Evolutionary conservation across 1,140 invertebrate species (phyloP), one percentile per base, ranked within the genome.

Genomic region (Chironomus striatipennis): DNA sequence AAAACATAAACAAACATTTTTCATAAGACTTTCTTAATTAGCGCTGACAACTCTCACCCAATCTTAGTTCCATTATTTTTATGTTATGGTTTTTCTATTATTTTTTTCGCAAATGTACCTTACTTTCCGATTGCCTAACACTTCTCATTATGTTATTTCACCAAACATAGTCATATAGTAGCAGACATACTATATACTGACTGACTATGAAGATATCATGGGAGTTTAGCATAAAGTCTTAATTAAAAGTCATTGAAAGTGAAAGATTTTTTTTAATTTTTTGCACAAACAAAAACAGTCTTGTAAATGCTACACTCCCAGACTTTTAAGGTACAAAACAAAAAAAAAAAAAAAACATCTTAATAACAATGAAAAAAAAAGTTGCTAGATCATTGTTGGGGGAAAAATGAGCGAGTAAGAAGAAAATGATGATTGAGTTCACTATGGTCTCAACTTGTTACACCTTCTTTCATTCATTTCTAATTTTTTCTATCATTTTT

Each of bases 381-480:
- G n/a, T n/a, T 57, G 47, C 10, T n/a, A 57, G 9, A 57, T 57
- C n/a, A 57, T 57, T 57, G 24, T 34, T 34, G 24, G 24, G 1
- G 24, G 24, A 34, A 34, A 57, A 47, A 47, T 47, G 43, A 12
- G 8, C 9, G 8, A 47, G 15, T 8, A 47, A 47, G 43, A 47
- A 47, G 43, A 47, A 47, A 15, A 47, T 43, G 8, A 57, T 18
- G 18, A 20, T 18, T 7, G 18, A 18, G 65, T 70, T 70, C 65
- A 70, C 7, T 70, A 70, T 70, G 65, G 65, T 0, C 65, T 70
- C n/a, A 70, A 70, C 17, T 70, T 70, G 65, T 70, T 70, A 70
- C 65, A 70, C 65, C 65, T 70, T 70, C 65, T 18, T 70, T n/a
- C n/a, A n/a, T n/a, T n/a, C n/a, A n/a, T n/a, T 67, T 67, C 43